Conservation (phyloP, 2,888 invertebrate species). For the Synanthedon tipuliformis region DNA sequence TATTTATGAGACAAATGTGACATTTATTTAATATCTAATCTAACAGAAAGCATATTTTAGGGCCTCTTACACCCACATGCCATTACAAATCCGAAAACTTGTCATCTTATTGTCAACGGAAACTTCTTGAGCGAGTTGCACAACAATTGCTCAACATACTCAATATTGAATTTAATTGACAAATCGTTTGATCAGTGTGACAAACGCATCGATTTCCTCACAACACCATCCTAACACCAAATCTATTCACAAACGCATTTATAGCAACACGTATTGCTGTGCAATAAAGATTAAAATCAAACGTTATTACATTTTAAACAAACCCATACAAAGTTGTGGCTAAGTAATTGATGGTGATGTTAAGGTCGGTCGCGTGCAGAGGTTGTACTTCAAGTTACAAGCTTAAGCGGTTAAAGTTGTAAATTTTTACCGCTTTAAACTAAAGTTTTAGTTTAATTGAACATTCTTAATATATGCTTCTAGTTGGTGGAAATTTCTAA, state of each 20-base stretch:
- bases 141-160: slow-evolving; percentile 3
- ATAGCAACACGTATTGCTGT: background rate
- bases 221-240: background rate
- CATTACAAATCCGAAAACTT: background rate
- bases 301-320: background rate
- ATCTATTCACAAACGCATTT: background rate
- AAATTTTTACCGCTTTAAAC: too few relatives aligned
- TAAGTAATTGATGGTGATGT: slow-evolving; percentile 4
- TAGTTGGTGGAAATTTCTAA: too few relatives aligned
- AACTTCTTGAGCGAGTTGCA: background rate
- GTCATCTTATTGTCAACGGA: background rate
- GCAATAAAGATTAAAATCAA: background rate
- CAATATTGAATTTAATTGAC: slow-evolving; percentile 1
- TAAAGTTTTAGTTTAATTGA: too few relatives aligned
- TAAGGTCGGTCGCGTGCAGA: background rate
- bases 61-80: background rate
- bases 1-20: too few relatives aligned
- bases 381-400: too few relatives aligned
- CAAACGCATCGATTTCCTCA: slow-evolving; percentile 4
- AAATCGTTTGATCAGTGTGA: slow-evolving; percentile 5
- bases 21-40: too few relatives aligned
- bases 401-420: background rate
- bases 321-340: slow-evolving; percentile 1
- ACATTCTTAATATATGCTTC: too few relatives aligned
- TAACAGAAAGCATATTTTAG: background rate